phyloP scores from a whole-genome alignment of 2,888 invertebrate genomes.

The Dyspetes luteomarginatus region DNA sequence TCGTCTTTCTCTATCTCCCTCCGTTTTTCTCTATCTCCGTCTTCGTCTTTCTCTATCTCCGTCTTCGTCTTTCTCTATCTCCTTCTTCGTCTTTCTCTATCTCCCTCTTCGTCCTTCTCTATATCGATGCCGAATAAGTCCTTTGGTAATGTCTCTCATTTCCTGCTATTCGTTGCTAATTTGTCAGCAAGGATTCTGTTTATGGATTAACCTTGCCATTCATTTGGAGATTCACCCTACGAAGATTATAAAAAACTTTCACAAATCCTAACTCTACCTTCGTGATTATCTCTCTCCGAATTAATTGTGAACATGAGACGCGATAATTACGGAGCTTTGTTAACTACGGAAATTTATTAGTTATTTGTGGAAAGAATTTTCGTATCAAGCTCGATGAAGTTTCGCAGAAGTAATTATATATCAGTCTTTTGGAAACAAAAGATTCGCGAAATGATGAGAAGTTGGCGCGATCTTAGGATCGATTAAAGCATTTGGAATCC shows the following conservation, averaged over 20 bases:
- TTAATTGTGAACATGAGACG: neutral
- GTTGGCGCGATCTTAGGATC: slow-evolving; percentile 5
- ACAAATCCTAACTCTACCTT: slow-evolving; percentile 5
- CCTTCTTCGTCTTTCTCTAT: too few species aligned
- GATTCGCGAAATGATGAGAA: slow-evolving; percentile 4
- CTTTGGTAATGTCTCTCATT: neutral
- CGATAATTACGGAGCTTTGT: neutral
- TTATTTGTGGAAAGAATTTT: neutral
- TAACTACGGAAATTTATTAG: neutral
- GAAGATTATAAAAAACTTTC: neutral
- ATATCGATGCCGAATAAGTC: too few species aligned
- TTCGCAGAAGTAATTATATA: neutral
- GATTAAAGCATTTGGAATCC: neutral
- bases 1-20: too few species aligned
- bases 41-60: too few species aligned
- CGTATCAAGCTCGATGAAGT: neutral
- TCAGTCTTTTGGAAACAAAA: slow-evolving; percentile 28
- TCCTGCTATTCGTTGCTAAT: neutral
- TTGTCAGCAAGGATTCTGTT: slow-evolving; percentile 1
- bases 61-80: too few species aligned
- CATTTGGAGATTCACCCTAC: neutral
- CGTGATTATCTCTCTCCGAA: neutral
- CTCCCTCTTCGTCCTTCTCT: too few species aligned
- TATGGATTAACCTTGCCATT: slow-evolving; percentile 1
- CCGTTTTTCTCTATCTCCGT: too few species aligned